Evolutionary conservation across 2,113 vertebrate species (phyloP), one percentile per base, ranked within the genome.

Genomic region (Pagrus major): DNA sequence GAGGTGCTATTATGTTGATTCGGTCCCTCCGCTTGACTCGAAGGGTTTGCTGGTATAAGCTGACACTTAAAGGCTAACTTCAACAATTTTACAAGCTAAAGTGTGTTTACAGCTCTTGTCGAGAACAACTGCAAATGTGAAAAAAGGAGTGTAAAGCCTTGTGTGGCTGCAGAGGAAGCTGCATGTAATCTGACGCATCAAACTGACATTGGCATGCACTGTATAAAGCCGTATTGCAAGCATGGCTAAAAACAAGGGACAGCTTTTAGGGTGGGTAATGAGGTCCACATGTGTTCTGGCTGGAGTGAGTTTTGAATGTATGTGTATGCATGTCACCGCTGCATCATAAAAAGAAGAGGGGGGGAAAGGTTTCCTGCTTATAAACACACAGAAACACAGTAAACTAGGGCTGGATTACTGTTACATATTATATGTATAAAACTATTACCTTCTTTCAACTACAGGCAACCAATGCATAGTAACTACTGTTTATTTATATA

Each of bases 1-100:
- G 16, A 54, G 16, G 49, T 51, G 51, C n/a, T 33, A 11, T 9
- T 20, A 56, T 51, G 65, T 25, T 0, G 69, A 42, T 15, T 55
- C 9, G 33, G 52, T 52, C 25, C 18, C 33, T 3, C 8, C 47
- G 20, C 25, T n/a, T 37, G 21, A 60, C 25, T 49, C 63, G 55
- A 81, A 77, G 56, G 42, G 41, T 56, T 39, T 12, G 4, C 63
- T 78, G 78, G 49, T 73, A 68, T 41, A 10, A 85, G 41, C 18
- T 81, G 78, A 77, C 78, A 81, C 35, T 52, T 81, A n/a, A 51
- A n/a, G n/a, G n/a, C n/a, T n/a, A n/a, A n/a, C n/a, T n/a, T n/a
- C n/a, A n/a, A n/a, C n/a, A n/a, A n/a, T n/a, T n/a, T n/a, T n/a
- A n/a, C n/a, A n/a, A n/a, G n/a, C n/a, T n/a, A n/a, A n/a, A n/a